Conservation (phyloP, 2,113 vertebrate genomes). For the Motacilla tschutschensis region DNA sequence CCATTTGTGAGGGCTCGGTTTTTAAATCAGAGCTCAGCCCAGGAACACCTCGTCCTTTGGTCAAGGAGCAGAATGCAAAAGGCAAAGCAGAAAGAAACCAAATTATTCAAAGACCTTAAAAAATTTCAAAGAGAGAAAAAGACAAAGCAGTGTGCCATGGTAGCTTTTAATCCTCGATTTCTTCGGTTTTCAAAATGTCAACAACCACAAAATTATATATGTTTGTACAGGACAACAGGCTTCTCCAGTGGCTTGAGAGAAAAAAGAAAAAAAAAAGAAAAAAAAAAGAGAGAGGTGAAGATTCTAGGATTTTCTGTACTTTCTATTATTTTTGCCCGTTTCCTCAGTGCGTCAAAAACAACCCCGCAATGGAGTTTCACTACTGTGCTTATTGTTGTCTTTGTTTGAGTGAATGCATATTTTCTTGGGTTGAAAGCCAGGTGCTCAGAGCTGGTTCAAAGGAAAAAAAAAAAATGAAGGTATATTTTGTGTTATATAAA, state of each 20-base stretch:
- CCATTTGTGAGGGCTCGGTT: background rate
- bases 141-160: constrained; percentile 72
- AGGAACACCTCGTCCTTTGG: constrained; percentile 3
- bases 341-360: constrained; percentile 56
- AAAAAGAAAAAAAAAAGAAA: background rate
- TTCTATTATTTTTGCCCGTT: constrained; percentile 61
- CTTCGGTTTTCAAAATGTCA: constrained; percentile 64
- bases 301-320: constrained; percentile 38
- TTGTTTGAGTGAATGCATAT: constrained; percentile 60
- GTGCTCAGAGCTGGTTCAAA: constrained; percentile 74
- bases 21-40: background rate
- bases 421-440: constrained; percentile 62
- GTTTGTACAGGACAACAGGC: constrained; percentile 70
- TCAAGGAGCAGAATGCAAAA: constrained; percentile 4
- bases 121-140: background rate
- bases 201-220: background rate
- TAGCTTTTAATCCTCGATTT: constrained; percentile 69
- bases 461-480: constrained; percentile 80
- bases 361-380: constrained; percentile 47
- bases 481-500: constrained; percentile 88
- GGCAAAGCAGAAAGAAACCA: constrained; percentile 3
- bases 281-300: background rate
- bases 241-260: constrained; percentile 79
- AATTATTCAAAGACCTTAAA: constrained; percentile 1
- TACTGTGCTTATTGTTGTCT: constrained; percentile 58